Conservation (phyloP, 2,797 vertebrate species). For the Scarus forsteni region DNA sequence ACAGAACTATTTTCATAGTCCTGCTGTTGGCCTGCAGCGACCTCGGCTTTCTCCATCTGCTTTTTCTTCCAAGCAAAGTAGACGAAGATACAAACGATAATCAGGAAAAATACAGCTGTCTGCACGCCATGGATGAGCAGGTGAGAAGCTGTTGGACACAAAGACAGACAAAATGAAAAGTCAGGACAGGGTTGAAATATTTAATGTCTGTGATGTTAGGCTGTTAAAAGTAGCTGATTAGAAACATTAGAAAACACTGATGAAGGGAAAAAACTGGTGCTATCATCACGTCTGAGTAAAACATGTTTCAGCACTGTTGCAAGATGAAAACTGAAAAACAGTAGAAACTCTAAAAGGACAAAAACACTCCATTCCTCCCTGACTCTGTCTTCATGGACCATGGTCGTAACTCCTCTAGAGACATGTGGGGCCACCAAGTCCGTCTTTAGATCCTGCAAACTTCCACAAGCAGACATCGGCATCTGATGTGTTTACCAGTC, state of each 20-base stretch:
- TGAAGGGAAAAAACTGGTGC: neutral
- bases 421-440: no score
- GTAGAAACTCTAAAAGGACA: no score
- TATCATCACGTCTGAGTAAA: no score
- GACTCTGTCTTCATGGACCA: no score
- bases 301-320: no score
- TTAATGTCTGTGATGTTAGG: neutral
- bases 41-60: neutral
- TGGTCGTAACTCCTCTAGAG: no score
- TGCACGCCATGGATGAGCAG: neutral
- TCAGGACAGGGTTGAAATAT: neutral
- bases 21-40: neutral
- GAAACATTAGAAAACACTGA: no score
- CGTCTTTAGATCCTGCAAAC: no score
- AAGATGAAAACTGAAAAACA: no score
- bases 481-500: no score
- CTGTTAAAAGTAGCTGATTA: neutral
- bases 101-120: slow-evolving; percentile 4
- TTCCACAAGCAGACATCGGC: no score
- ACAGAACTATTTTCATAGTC: slow-evolving; percentile 9
- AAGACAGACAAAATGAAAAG: neutral
- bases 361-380: no score
- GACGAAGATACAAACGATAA: neutral
- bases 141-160: slow-evolving; percentile 3
- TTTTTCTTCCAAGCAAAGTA: slow-evolving; percentile 27